Evolutionary conservation across 92 coral and sea anemone genomes (phyloP).

Genomic region (Heliopora coerulea): DNA sequence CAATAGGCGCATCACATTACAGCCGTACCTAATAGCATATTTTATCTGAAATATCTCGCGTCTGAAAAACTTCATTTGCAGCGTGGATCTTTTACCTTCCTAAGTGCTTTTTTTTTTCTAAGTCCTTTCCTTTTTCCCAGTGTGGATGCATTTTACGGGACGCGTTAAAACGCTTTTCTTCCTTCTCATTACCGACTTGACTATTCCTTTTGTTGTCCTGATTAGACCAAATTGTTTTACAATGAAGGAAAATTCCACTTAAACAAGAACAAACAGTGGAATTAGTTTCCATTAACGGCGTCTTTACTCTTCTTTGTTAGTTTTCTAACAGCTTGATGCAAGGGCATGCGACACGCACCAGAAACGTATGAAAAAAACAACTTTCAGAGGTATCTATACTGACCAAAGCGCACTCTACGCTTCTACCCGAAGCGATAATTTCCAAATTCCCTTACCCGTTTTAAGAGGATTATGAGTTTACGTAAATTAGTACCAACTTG

Average conservation of each 20-base stretch:
- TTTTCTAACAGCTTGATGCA: too few species aligned
- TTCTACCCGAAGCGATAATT: not conserved
- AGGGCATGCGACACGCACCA: too few species aligned
- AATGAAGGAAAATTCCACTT: slow-evolving; percentile 45
- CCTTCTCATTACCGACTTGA: slow-evolving; percentile 28
- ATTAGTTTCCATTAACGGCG: slow-evolving; percentile 33
- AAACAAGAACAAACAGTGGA: slow-evolving; percentile 31
- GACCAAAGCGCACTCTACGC: too few species aligned
- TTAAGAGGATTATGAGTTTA: not conserved
- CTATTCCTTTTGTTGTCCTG: slow-evolving; percentile 29
- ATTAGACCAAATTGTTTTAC: slow-evolving; percentile 37
- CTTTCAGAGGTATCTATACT: too few species aligned
- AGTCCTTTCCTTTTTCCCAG: not conserved
- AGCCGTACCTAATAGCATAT: not conserved
- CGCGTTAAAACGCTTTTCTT: slow-evolving; percentile 7
- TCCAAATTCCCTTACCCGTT: not conserved
- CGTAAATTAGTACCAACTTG: not conserved
- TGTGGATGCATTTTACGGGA: not conserved
- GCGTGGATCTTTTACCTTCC: not conserved
- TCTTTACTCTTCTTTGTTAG: not conserved
- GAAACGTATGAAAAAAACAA: too few species aligned
- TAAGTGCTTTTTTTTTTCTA: not conserved
- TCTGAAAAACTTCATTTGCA: not conserved
- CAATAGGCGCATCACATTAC: slow-evolving; percentile 2
- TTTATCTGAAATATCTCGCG: too few species aligned